A percentile compares a stretch with the other conserved stretches of the same genome.
These are phyloP conservation scores for Isoperla grammatica DNA, from an alignment of 2,888 invertebrate species.

Conservation along the genomic window DNA sequence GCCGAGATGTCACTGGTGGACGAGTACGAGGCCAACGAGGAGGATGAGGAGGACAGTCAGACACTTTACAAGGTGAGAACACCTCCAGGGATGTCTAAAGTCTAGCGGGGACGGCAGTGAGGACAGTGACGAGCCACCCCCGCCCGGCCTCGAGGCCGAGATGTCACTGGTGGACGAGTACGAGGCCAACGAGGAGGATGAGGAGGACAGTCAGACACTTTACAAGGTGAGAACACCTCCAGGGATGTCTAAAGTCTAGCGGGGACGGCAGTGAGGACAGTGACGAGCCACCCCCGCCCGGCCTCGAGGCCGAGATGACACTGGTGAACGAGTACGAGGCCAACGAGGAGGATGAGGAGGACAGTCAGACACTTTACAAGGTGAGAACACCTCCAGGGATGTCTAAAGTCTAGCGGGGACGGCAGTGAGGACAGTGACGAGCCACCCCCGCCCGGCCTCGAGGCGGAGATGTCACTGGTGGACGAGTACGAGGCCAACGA, in stretches of 20 bases:
- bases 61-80: too few relatives aligned
- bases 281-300: conserved; percentile 35
- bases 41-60: conserved; percentile 22
- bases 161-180: conserved; percentile 9
- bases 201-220: conserved; percentile 18
- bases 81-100: too few relatives aligned
- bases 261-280: conserved; percentile 44
- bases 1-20: conserved; percentile 10
- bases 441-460: too few relatives aligned
- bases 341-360: conserved; percentile 25
- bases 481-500: too few relatives aligned
- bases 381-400: too few relatives aligned
- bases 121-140: conserved; percentile 42
- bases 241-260: too few relatives aligned
- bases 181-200: conserved; percentile 27
- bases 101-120: conserved; percentile 37
- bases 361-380: background rate
- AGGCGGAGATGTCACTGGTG: too few relatives aligned
- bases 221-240: too few relatives aligned
- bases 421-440: too few relatives aligned
- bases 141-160: conserved; percentile 28
- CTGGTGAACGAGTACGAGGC: conserved; percentile 22
- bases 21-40: conserved; percentile 26
- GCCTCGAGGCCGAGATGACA: conserved; percentile 24
- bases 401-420: too few relatives aligned